Conservation (phyloP, 2,113 vertebrate genomes). For the Nothocercus nigrocapillus region DNA sequence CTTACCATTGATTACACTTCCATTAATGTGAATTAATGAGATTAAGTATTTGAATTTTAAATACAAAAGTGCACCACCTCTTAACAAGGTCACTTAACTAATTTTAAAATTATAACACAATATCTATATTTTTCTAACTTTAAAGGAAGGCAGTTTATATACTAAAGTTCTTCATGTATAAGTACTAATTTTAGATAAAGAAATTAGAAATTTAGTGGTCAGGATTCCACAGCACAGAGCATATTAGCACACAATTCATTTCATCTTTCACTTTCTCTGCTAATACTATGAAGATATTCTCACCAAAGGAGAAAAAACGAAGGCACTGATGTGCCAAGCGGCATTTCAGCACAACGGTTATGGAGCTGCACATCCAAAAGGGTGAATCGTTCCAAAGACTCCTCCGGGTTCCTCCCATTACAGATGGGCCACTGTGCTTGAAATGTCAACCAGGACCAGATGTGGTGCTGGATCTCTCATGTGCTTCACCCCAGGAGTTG, state of each 20-base stretch:
- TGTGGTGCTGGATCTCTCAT: accelerated
- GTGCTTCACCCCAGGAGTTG: background rate
- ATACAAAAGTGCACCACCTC: background rate
- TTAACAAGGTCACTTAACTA: background rate
- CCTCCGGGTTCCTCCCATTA: background rate
- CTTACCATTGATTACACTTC: background rate
- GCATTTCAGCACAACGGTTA: background rate
- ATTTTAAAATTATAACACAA: background rate
- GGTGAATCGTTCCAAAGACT: background rate
- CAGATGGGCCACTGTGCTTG: background rate
- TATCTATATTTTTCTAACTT: background rate
- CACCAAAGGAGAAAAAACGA: background rate
- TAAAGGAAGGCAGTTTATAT: background rate
- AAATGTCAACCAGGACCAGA: background rate
- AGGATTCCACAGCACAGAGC: background rate
- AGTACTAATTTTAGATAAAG: background rate
- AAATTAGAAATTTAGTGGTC: background rate
- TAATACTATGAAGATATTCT: background rate
- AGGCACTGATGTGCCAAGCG: background rate
- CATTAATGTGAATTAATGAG: background rate
- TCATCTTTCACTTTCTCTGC: background rate
- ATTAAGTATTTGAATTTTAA: background rate
- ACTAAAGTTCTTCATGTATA: background rate
- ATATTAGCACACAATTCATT: background rate
- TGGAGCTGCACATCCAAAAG: background rate